phyloP scores from a whole-genome alignment of 1,140 invertebrate species.

The Drosophila lacertosa region DNA sequence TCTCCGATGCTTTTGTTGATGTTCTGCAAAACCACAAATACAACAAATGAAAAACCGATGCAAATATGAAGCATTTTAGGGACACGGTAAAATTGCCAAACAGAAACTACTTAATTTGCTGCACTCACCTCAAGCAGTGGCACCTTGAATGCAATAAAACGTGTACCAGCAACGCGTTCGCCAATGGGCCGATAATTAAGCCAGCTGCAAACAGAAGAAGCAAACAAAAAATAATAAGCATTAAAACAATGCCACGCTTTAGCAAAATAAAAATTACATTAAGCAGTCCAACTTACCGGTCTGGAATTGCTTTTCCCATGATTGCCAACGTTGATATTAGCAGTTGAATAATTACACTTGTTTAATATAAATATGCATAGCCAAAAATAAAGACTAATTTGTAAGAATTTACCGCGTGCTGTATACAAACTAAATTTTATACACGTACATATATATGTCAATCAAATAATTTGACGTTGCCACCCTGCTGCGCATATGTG shows the following conservation, averaged over 20 bases:
- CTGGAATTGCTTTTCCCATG: conserved; percentile 57
- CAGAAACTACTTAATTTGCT: conserved; percentile 82
- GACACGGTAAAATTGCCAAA: conserved; percentile 72
- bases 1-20: conserved; percentile 53
- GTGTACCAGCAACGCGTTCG: conserved; percentile 87
- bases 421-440: neutral
- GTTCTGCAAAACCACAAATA: conserved; percentile 44
- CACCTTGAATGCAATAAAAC: conserved; percentile 91
- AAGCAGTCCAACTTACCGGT: conserved; percentile 35
- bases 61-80: conserved; percentile 42
- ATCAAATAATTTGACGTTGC: conserved; percentile 26
- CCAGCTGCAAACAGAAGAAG: conserved; percentile 87
- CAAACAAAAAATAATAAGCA: conserved; percentile 13
- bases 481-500: neutral
- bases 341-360: neutral
- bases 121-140: conserved; percentile 88
- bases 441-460: conserved; percentile 4
- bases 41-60: conserved; percentile 20
- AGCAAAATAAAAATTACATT: rapidly evolving
- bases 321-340: neutral
- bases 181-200: conserved; percentile 88
- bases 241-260: conserved; percentile 7
- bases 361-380: neutral
- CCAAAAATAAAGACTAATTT: neutral
- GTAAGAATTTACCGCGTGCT: conserved; percentile 14